These are phyloP conservation scores for Sesia bembeciformis DNA, from an alignment of 2,888 invertebrate genomes.

Conservation along the genomic window DNA sequence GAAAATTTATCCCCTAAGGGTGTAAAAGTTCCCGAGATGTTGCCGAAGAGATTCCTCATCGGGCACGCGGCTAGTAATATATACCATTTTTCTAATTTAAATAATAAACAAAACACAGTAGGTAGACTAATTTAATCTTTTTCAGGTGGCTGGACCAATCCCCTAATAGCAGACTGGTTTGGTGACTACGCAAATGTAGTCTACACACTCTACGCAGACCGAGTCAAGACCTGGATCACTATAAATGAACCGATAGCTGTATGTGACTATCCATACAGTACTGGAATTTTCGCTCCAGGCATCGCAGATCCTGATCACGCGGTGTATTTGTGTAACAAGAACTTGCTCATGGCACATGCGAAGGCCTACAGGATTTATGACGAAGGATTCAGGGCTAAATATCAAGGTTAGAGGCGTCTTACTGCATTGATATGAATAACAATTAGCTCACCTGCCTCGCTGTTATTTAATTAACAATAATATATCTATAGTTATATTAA, in stretches of 20 bases:
- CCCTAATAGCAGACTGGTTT: conserved; percentile 75
- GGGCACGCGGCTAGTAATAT: too few species aligned
- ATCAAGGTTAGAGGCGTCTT: conserved; percentile 43
- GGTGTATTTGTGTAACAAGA: conserved; percentile 76
- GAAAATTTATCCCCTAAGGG: too few species aligned
- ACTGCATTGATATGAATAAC: too few species aligned
- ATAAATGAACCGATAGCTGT: conserved; percentile 78
- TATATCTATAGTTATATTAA: too few species aligned
- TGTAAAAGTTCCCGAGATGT: too few species aligned
- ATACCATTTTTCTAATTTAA: too few species aligned
- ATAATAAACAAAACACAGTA: too few species aligned
- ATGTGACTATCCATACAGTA: conserved; percentile 50
- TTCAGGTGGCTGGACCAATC: conserved; percentile 79
- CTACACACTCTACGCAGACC: conserved; percentile 72
- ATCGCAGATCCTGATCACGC: conserved; percentile 49
- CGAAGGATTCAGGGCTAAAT: conserved; percentile 58
- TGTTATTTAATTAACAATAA: too few species aligned
- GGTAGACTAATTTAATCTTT: neutral
- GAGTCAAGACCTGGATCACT: conserved; percentile 80
- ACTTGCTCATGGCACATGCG: conserved; percentile 80
- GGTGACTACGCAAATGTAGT: conserved; percentile 75
- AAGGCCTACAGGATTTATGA: conserved; percentile 76
- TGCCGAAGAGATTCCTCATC: too few species aligned
- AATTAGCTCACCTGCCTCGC: too few species aligned
- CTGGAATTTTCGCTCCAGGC: conserved; percentile 42